These are phyloP conservation scores for Xestia xanthographa DNA, from an alignment of 2,888 invertebrate species.

Conservation along the genomic window DNA sequence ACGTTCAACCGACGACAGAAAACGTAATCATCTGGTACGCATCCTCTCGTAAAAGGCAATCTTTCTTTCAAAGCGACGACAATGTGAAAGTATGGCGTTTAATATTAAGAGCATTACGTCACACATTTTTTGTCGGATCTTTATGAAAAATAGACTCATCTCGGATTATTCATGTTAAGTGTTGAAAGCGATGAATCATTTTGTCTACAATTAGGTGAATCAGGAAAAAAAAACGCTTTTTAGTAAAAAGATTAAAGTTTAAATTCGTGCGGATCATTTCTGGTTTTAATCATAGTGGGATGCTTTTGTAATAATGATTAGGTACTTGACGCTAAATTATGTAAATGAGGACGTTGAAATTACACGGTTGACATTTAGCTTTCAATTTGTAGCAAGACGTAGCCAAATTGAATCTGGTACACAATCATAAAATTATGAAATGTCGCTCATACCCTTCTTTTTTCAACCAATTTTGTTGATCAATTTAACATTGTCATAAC, in stretches of 20 bases:
- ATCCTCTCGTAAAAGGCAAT: constrained; percentile 76
- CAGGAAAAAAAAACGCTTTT: constrained; percentile 8
- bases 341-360: constrained; percentile 18
- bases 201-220: constrained; percentile 15
- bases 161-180: constrained; percentile 61
- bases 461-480: neutral
- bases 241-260: constrained; percentile 11
- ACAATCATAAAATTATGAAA: neutral
- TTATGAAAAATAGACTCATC: constrained; percentile 67
- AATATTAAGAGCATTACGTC: constrained; percentile 73
- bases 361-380: constrained; percentile 18
- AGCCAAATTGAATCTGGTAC: neutral
- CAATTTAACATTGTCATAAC: neutral
- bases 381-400: constrained; percentile 9
- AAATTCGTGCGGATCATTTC: constrained; percentile 10
- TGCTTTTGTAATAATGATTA: neutral
- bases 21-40: constrained; percentile 81
- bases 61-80: constrained; percentile 75
- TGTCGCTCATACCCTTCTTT: neutral
- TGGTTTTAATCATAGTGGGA: neutral
- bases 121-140: constrained; percentile 69
- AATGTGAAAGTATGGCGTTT: constrained; percentile 76
- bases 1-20: constrained; percentile 77
- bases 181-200: constrained; percentile 62
- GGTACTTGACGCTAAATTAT: constrained; percentile 1